Evolutionary conservation across 2,113 vertebrate species (phyloP).

Genomic region (Sinocyclocheilus anshuiensis): DNA sequence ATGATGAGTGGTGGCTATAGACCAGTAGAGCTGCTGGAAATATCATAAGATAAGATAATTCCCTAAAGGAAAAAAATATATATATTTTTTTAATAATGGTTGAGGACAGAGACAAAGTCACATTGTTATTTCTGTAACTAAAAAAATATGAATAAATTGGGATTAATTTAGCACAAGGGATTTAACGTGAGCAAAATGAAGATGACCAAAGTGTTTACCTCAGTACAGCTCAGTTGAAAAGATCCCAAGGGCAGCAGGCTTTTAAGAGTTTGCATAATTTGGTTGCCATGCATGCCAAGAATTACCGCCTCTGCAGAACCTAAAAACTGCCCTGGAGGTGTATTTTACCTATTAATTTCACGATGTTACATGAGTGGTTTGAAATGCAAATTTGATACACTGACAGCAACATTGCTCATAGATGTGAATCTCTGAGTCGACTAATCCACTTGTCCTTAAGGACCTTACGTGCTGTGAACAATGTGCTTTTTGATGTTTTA

Average conservation of each 20-base stretch:
- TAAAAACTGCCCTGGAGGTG: slow-evolving; percentile 3
- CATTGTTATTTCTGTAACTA: not conserved
- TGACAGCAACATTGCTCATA: not conserved
- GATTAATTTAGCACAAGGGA: slow-evolving; percentile 1
- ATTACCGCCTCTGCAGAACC: not conserved
- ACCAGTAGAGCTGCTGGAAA: not conserved
- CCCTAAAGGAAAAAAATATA: not conserved
- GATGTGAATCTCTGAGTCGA: not conserved
- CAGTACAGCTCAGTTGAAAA: slow-evolving; percentile 10
- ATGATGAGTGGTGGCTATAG: not conserved
- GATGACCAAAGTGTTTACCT: slow-evolving; percentile 35
- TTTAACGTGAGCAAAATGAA: slow-evolving; percentile 13
- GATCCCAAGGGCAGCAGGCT: slow-evolving; percentile 25
- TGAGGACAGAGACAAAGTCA: not conserved
- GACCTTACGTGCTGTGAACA: not conserved
- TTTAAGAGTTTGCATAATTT: slow-evolving; percentile 43
- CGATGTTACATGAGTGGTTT: not conserved
- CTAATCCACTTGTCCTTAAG: not conserved
- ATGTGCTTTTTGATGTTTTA: not conserved
- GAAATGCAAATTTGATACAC: slow-evolving; percentile 5
- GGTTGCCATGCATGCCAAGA: slow-evolving; percentile 12
- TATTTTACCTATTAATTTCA: slow-evolving; percentile 23
- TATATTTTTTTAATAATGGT: not conserved
- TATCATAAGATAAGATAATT: not conserved
- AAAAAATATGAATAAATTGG: not conserved